Conservation (phyloP, 2,888 invertebrate genomes). For the Cinara cedri region DNA sequence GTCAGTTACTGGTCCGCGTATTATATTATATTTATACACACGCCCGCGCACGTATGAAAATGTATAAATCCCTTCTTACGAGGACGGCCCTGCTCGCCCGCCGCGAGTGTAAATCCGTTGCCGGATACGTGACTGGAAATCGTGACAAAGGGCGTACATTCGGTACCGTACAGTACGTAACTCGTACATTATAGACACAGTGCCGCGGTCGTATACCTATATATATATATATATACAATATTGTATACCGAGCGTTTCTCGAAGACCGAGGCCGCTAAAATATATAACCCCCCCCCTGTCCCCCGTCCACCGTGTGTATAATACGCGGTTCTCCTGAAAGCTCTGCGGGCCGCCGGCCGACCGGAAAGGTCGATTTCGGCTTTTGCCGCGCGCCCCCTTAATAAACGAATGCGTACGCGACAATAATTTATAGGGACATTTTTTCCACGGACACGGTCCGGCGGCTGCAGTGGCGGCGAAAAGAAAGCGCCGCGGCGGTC, state of each 20-base stretch:
- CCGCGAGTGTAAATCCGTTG: slow-evolving; percentile 52
- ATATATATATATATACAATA: neutral
- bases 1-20: too few species aligned
- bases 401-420: too few species aligned
- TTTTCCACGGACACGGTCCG: slow-evolving; percentile 17
- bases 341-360: slow-evolving; percentile 26
- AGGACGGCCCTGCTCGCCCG: neutral
- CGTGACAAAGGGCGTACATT: slow-evolving; percentile 55
- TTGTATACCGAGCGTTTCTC: too few species aligned
- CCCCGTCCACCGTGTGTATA: too few species aligned
- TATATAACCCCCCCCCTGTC: too few species aligned
- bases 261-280: too few species aligned
- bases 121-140: slow-evolving; percentile 54
- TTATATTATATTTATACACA: neutral
- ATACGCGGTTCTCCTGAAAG: too few species aligned
- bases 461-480: too few species aligned
- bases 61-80: slow-evolving; percentile 52
- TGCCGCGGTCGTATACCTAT: neutral
- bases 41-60: slow-evolving; percentile 7
- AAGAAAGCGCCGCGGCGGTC: slow-evolving; percentile 3
- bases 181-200: too few species aligned
- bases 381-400: neutral
- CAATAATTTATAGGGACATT: slow-evolving; percentile 20
- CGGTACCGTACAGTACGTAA: too few species aligned
- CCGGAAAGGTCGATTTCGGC: slow-evolving; percentile 34